phyloP scores from a whole-genome alignment of 2,797 vertebrate genomes.

The Sylvilagus floridanus region DNA sequence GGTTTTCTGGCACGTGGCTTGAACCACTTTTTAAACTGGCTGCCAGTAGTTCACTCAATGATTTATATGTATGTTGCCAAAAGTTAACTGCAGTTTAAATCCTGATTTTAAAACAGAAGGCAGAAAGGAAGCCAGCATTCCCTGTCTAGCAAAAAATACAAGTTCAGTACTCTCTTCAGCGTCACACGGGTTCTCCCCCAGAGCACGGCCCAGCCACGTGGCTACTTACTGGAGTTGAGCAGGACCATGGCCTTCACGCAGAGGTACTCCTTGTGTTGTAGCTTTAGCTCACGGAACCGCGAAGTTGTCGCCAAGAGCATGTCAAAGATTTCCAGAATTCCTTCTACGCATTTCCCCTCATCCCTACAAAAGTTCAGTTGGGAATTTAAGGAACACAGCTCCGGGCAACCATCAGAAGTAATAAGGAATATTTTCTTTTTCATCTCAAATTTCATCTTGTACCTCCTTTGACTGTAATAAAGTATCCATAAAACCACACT shows the following conservation, averaged over 20 bases:
- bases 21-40: constrained; percentile 42
- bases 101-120: not conserved
- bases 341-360: constrained; percentile 97
- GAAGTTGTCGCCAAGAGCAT: constrained; percentile 97
- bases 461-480: not conserved
- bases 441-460: not conserved
- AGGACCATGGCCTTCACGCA: constrained; percentile 99
- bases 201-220: not conserved
- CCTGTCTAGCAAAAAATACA: constrained; percentile 1
- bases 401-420: constrained; percentile 35
- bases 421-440: constrained; percentile 9
- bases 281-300: constrained; percentile 96
- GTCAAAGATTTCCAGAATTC: constrained; percentile 99
- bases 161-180: not conserved
- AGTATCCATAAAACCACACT: not conserved
- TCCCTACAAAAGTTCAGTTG: constrained; percentile 90
- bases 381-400: constrained; percentile 69
- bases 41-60: not conserved
- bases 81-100: constrained; percentile 51
- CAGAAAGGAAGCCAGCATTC: not conserved
- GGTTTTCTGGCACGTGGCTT: not conserved
- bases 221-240: constrained; percentile 97
- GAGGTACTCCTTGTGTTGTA: constrained; percentile 97
- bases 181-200: not conserved
- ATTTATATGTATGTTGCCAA: constrained; percentile 3